These are phyloP conservation scores for Spermophilus dauricus DNA, from an alignment of 2,113 vertebrate genomes.

Conservation along the genomic window DNA sequence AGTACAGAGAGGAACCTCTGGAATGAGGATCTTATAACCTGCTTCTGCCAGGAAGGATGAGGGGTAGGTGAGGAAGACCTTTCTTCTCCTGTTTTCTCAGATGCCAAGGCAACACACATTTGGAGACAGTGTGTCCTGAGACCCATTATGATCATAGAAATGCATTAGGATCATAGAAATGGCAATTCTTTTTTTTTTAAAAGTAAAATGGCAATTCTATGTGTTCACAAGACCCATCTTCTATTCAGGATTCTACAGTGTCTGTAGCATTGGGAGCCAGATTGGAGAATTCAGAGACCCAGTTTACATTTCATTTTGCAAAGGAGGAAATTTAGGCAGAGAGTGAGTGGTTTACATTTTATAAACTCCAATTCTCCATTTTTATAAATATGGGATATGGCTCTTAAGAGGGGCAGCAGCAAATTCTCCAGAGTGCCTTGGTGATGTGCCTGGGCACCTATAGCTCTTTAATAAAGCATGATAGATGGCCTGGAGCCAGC, in stretches of 20 bases:
- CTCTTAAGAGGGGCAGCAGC: background rate
- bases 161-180: too few relatives aligned
- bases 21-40: background rate
- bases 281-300: background rate
- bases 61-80: background rate
- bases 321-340: background rate
- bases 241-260: background rate
- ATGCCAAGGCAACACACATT: background rate
- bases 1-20: background rate
- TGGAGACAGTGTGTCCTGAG: background rate
- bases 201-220: background rate
- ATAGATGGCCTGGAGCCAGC: background rate
- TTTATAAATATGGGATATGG: background rate
- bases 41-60: background rate
- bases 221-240: background rate
- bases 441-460: background rate
- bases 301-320: background rate
- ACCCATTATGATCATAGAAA: background rate
- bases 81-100: background rate
- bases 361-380: background rate
- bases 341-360: background rate
- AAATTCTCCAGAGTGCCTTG: background rate
- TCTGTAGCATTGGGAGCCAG: background rate
- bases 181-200: too few relatives aligned
- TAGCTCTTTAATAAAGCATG: background rate